Conservation (phyloP, 2,113 vertebrate species). For the Malurus elegans region DNA sequence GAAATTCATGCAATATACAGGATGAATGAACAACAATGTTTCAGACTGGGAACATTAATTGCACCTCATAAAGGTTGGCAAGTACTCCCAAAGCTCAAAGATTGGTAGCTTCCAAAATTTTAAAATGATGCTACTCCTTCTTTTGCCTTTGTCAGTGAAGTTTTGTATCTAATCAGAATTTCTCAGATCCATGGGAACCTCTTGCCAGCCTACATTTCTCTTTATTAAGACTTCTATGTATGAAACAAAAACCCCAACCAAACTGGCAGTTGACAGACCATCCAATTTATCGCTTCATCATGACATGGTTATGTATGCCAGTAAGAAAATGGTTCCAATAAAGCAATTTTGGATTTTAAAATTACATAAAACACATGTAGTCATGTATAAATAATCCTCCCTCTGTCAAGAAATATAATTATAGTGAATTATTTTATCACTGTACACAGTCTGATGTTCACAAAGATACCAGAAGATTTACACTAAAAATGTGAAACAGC, state of each 20-base stretch:
- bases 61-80: neutral
- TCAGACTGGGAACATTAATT: neutral
- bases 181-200: neutral
- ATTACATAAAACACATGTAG: neutral
- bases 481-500: neutral
- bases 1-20: neutral
- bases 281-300: neutral
- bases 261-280: neutral
- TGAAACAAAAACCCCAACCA: neutral
- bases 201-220: neutral
- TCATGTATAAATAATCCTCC: neutral
- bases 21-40: neutral
- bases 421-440: neutral
- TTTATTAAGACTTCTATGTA: neutral
- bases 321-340: neutral
- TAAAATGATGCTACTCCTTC: neutral
- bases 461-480: neutral
- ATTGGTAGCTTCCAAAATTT: neutral
- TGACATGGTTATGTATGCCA: neutral
- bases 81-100: neutral
- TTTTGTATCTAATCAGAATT: neutral
- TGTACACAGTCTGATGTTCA: neutral
- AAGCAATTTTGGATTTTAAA: neutral
- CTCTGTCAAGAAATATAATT: neutral
- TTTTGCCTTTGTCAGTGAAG: neutral